A percentile compares a stretch with the other conserved stretches of the same genome.
Conservation (phyloP, 2,797 vertebrate species). For the Steatocranus sp. region DNA sequence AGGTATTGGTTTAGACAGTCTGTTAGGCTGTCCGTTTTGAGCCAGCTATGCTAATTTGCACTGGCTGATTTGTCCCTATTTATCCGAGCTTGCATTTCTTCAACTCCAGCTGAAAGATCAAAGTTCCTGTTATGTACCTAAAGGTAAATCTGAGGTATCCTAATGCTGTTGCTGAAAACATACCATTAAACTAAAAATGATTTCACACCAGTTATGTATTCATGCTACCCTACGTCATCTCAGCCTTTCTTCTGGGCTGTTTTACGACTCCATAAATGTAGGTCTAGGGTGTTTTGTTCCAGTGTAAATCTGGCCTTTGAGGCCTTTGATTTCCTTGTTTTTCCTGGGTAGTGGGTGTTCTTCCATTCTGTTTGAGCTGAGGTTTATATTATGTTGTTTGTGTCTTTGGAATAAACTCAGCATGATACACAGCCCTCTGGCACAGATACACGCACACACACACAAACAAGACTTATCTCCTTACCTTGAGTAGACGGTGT, state of each 20-base stretch:
- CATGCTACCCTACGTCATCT: background rate
- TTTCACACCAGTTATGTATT: background rate
- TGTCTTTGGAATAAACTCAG: slow-evolving; percentile 48
- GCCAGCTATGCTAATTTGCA: background rate
- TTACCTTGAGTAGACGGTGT: background rate
- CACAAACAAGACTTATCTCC: background rate
- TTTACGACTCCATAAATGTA: slow-evolving; percentile 12
- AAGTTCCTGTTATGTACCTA: background rate
- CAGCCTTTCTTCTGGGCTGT: background rate
- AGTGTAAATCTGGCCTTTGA: slow-evolving; percentile 22
- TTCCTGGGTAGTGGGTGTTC: slow-evolving; percentile 17
- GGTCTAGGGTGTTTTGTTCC: slow-evolving; percentile 11
- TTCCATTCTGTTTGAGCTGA: slow-evolving; percentile 29
- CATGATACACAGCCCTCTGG: slow-evolving; percentile 38
- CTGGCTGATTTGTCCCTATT: background rate
- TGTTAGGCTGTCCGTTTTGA: background rate
- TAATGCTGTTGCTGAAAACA: slow-evolving; percentile 5
- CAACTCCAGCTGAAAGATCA: background rate
- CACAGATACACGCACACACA: background rate
- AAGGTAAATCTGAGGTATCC: background rate
- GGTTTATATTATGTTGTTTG: slow-evolving; percentile 47
- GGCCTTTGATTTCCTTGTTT: slow-evolving; percentile 30
- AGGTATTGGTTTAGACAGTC: background rate
- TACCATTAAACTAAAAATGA: slow-evolving; percentile 5
- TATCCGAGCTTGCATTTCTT: background rate